phyloP scores from a whole-genome alignment of 2,888 invertebrate species.

The Agapetus fuscipes region DNA sequence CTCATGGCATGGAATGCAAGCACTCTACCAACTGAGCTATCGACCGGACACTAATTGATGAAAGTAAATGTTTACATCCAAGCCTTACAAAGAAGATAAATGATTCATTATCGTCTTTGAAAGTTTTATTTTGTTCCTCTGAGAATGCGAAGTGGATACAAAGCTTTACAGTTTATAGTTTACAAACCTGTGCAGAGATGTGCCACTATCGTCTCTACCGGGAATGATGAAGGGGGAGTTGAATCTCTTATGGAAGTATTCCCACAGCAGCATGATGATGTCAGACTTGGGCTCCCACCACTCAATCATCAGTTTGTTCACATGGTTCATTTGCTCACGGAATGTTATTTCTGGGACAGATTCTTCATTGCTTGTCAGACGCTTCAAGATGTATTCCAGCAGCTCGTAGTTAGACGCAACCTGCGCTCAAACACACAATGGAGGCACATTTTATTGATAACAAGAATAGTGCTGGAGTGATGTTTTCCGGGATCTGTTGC shows the following conservation, averaged over 20 bases:
- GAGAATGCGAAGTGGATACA: too few species aligned
- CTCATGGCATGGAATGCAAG: too few species aligned
- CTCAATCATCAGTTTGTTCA: constrained; percentile 22
- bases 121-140: too few species aligned
- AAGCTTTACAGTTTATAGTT: too few species aligned
- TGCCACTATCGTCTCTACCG: constrained; percentile 31
- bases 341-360: constrained; percentile 35
- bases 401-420: constrained; percentile 33
- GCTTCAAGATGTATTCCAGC: constrained; percentile 37
- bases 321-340: constrained; percentile 25
- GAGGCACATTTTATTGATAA: too few species aligned
- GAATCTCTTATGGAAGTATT: constrained; percentile 47
- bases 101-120: too few species aligned
- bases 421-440: constrained; percentile 17
- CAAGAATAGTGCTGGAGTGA: too few species aligned
- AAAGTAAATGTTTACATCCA: too few species aligned
- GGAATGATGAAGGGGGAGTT: constrained; percentile 43
- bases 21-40: too few species aligned
- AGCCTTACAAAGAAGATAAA: too few species aligned
- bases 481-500: too few species aligned
- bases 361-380: constrained; percentile 33
- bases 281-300: constrained; percentile 41
- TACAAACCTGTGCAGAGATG: constrained; percentile 30
- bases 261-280: constrained; percentile 45
- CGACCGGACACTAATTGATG: too few species aligned